Percentiles rank a stretch among this genome's conserved stretches.
phyloP scores from a whole-genome alignment of 2,888 invertebrate genomes.

The Lomographa bimaculata region DNA sequence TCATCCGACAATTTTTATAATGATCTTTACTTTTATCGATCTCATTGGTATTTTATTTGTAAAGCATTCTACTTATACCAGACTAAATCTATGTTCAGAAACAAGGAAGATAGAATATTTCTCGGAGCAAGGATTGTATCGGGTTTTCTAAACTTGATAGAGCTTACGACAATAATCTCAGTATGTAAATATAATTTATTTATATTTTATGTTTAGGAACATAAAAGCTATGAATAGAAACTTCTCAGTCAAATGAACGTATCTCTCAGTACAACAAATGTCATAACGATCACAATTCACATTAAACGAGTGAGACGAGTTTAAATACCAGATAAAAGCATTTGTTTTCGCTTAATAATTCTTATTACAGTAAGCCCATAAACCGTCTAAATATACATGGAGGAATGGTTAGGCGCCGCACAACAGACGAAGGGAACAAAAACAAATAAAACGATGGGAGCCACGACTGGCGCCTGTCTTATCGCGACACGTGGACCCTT shows the following conservation, averaged over 20 bases:
- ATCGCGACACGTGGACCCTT: slow-evolving; percentile 66
- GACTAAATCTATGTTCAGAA: no score
- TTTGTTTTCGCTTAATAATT: slow-evolving; percentile 22
- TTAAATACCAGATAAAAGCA: slow-evolving; percentile 12
- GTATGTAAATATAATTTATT: no score
- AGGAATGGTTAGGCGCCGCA: slow-evolving; percentile 51
- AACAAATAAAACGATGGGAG: slow-evolving; percentile 43
- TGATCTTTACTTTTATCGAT: no score
- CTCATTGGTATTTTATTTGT: no score
- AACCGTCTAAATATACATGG: slow-evolving; percentile 49
- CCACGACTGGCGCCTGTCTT: slow-evolving; percentile 67
- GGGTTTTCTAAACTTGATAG: no score
- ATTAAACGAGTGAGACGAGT: slow-evolving; percentile 12
- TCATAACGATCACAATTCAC: slow-evolving; percentile 9
- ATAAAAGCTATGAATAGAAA: no score
- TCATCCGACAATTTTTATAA: neutral
- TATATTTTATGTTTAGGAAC: no score
- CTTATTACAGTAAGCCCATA: slow-evolving; percentile 52
- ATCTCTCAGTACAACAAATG: neutral
- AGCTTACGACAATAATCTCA: no score
- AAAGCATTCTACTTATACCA: no score
- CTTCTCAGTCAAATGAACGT: no score
- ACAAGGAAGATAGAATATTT: no score
- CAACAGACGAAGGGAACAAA: slow-evolving; percentile 42
- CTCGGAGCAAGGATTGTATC: no score